phyloP scores from a whole-genome alignment of 2,113 vertebrate genomes.

The Colius striatus region DNA sequence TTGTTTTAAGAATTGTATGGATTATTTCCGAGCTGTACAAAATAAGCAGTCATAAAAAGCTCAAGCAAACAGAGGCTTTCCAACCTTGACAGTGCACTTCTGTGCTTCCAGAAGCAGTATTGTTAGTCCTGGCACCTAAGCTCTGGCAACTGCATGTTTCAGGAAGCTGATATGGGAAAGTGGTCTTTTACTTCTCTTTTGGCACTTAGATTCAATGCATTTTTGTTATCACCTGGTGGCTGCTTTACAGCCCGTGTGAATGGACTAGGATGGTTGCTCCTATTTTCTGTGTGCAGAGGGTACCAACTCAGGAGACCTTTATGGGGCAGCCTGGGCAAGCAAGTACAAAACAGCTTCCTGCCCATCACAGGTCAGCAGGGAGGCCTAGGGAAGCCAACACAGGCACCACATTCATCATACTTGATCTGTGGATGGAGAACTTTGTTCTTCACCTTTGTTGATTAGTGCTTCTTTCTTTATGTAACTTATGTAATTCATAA shows the following conservation, averaged over 20 bases:
- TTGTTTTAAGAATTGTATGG: neutral
- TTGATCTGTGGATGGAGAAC: neutral
- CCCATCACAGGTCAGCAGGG: neutral
- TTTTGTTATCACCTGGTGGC: neutral
- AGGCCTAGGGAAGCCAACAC: neutral
- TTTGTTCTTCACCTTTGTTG: neutral
- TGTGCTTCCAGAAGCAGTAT: neutral
- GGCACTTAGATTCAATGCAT: accelerated
- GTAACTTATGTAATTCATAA: neutral
- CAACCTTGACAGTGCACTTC: neutral
- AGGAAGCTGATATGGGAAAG: neutral
- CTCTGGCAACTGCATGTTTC: neutral
- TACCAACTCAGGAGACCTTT: neutral
- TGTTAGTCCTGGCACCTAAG: neutral
- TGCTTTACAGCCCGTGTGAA: neutral
- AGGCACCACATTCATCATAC: neutral
- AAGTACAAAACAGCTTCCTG: neutral
- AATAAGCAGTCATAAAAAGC: neutral
- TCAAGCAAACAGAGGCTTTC: slow-evolving; percentile 10
- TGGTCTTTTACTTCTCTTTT: neutral
- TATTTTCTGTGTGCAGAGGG: neutral
- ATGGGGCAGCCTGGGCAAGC: neutral
- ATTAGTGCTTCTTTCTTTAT: neutral
- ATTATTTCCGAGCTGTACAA: neutral
- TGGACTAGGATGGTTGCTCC: neutral